These are phyloP conservation scores for Anoncus sp. DNA, from an alignment of 2,888 invertebrate genomes.

Conservation along the genomic window DNA sequence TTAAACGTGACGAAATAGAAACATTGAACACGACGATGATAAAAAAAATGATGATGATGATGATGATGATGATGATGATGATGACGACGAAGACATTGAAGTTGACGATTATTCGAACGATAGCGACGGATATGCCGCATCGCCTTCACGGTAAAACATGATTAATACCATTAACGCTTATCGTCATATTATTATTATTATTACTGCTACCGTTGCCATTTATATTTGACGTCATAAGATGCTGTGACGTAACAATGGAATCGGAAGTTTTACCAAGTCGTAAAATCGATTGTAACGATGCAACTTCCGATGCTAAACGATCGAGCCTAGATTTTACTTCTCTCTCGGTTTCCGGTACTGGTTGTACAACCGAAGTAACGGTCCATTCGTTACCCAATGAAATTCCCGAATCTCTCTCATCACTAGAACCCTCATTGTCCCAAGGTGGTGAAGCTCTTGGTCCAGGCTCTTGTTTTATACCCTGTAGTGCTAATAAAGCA, in stretches of 20 bases:
- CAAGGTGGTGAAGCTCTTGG: slow-evolving; percentile 92
- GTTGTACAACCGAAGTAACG: slow-evolving; percentile 80
- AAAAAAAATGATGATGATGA: no score
- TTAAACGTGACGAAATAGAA: no score
- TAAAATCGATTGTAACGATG: slow-evolving; percentile 93
- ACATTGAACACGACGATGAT: no score
- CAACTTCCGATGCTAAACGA: slow-evolving; percentile 95
- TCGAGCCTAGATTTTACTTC: slow-evolving; percentile 94
- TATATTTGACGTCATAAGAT: slow-evolving; percentile 39
- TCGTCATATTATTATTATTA: slow-evolving; percentile 36
- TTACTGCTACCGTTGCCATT: no score
- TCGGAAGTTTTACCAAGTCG: slow-evolving; percentile 85
- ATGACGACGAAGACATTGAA: slow-evolving; percentile 14
- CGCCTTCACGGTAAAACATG: slow-evolving; percentile 57
- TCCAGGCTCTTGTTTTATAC: slow-evolving; percentile 94
- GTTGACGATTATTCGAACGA: neutral
- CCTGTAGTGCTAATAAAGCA: slow-evolving; percentile 92
- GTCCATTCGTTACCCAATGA: slow-evolving; percentile 90
- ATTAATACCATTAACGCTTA: slow-evolving; percentile 45
- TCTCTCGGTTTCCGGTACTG: slow-evolving; percentile 87
- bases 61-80: neutral
- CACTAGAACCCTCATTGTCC: slow-evolving; percentile 96
- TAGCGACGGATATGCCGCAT: slow-evolving; percentile 6
- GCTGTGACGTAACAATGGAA: slow-evolving; percentile 48
- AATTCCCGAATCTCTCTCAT: slow-evolving; percentile 95